Evolutionary conservation across 2,797 vertebrate genomes (phyloP).

Genomic region (Buphagus erythrorhynchus): DNA sequence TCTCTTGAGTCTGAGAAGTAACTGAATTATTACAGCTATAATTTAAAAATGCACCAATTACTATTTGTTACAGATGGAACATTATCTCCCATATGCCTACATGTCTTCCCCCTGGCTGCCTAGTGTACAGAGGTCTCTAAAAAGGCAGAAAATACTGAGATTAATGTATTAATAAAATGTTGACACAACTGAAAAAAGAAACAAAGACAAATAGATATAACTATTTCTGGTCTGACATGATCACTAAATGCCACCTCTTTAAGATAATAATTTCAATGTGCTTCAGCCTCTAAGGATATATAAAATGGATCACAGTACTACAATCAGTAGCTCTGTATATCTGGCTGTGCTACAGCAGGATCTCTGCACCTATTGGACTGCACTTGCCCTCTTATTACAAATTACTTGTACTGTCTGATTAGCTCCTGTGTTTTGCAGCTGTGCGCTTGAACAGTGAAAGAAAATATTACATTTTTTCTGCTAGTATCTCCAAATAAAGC

Average conservation of each 20-base stretch:
- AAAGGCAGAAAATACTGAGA: constrained; percentile 26
- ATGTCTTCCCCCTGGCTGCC: constrained; percentile 21
- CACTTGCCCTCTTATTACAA: constrained; percentile 26
- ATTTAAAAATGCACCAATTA: constrained; percentile 38
- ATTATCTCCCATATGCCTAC: constrained; percentile 26
- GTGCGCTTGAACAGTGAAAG: constrained; percentile 11
- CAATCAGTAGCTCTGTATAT: constrained; percentile 11
- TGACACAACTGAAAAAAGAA: not conserved
- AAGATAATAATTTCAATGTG: constrained; percentile 51
- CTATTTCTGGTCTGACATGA: not conserved
- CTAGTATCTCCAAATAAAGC: constrained; percentile 40
- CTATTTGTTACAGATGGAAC: constrained; percentile 52
- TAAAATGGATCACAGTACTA: constrained; percentile 63
- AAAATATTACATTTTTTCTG: not conserved
- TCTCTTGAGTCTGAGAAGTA: constrained; percentile 28
- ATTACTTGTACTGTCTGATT: constrained; percentile 39
- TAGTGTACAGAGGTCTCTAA: not conserved
- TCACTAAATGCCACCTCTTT: constrained; percentile 15
- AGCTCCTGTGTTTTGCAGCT: constrained; percentile 50
- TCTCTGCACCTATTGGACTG: constrained; percentile 39
- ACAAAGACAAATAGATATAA: not conserved
- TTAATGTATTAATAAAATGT: not conserved
- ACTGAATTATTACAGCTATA: constrained; percentile 18
- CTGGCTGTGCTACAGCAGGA: constrained; percentile 36
- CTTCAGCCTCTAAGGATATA: constrained; percentile 56